phyloP scores from a whole-genome alignment of 2,113 vertebrate genomes.

The Ammodytes marinus region DNA sequence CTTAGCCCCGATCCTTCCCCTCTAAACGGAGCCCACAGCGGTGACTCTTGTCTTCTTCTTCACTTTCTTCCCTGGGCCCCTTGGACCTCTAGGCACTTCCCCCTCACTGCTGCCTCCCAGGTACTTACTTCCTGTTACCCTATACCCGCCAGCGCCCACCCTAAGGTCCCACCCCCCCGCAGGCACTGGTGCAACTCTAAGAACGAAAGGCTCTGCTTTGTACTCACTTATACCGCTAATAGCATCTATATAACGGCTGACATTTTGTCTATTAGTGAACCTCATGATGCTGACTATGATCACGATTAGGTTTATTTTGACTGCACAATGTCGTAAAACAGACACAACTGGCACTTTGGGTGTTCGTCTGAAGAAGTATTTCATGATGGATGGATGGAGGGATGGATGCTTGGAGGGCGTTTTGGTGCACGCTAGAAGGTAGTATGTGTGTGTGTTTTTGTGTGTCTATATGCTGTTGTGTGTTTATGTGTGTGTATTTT shows the following conservation, averaged over 20 bases:
- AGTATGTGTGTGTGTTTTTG: constrained; percentile 56
- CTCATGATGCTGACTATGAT: background rate
- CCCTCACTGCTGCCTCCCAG: constrained; percentile 73
- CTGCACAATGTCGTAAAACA: background rate
- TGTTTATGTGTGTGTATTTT: constrained; percentile 58
- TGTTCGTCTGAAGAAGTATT: constrained; percentile 25
- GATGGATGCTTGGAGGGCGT: constrained; percentile 55
- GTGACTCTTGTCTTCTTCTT: constrained; percentile 38
- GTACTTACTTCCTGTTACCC: constrained; percentile 78
- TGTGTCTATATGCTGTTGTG: constrained; percentile 45
- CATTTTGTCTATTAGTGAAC: constrained; percentile 26
- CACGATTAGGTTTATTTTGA: background rate
- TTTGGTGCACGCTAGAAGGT: constrained; percentile 32
- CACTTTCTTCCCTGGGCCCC: constrained; percentile 49
- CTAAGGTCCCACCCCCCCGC: constrained; percentile 66
- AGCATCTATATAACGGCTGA: constrained; percentile 28
- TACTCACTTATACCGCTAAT: constrained; percentile 39
- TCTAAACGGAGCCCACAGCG: constrained; percentile 64
- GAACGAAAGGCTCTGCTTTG: constrained; percentile 60
- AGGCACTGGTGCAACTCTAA: constrained; percentile 77
- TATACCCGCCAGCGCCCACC: constrained; percentile 71
- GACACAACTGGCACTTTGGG: background rate
- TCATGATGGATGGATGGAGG: constrained; percentile 47
- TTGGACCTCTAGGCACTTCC: constrained; percentile 79
- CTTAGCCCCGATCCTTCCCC: constrained; percentile 61